Evolutionary conservation across 2,888 invertebrate species (phyloP), one percentile per base, ranked within the genome.

Genomic region (Dasypolia templi): DNA sequence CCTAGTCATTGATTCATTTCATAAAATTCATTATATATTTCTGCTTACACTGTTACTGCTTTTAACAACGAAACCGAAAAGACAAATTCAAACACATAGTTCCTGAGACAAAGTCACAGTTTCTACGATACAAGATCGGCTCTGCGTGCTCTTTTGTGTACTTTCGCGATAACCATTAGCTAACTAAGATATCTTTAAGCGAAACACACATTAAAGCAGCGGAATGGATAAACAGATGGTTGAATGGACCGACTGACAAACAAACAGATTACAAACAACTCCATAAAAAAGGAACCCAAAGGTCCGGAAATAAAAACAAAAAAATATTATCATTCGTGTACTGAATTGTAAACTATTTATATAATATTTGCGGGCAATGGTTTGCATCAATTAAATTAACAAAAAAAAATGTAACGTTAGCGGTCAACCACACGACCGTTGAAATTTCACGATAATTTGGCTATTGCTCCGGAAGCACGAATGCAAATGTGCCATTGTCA

Each of bases 401-500:
- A 75, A 77, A 81, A 81, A 44, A 82, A 80, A 83, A 81, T 81
- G 81, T 88, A 88, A 87, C 86, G 84, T 87, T 88, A 88, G 92
- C 90, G 92, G 93, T 93, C 88, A 93, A 94, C 93, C 94, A 91
- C 92, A 93, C 89, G 82, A 91, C 92, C 91, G 93, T 94, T 94
- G 92, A 92, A 91, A 91, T 89, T 91, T 89, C 89, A 92, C 92
- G 92, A 92, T 92, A 94, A 95, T 94, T 95, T 93, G 92, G 92
- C 91, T 92, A 92, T 92, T 92, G 91, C 91, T 89, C 92, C 93
- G 93, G 92, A 94, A 93, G 93, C 87, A 89, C 89, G 91, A 93
- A 95, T 95, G 95, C 94, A 95, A 95, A 95, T 95, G 94, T 87
- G 85, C 92, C 91, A 93, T 95, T 95, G 95, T 95, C 91, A 89